phyloP scores from a whole-genome alignment of 2,888 invertebrate genomes.

The Heliconius aoede region DNA sequence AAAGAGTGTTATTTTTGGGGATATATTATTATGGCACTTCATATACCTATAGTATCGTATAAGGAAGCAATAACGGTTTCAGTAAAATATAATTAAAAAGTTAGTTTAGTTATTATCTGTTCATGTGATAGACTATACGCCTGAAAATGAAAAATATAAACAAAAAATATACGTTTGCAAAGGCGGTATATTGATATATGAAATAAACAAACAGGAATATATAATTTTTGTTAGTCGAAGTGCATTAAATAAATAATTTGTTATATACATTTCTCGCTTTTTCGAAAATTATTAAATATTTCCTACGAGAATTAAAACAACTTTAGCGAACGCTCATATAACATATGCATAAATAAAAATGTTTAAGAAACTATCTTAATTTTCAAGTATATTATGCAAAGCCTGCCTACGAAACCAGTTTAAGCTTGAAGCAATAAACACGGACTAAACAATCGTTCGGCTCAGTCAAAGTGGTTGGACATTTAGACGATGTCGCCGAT shows the following conservation, averaged over 20 bases:
- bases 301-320: too few relatives aligned
- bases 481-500: constrained; percentile 77
- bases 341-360: background rate
- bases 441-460: constrained; percentile 59
- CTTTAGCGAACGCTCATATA: too few relatives aligned
- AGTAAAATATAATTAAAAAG: background rate
- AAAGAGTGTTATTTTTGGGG: constrained; percentile 22
- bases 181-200: too few relatives aligned
- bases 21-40: background rate
- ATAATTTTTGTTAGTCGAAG: too few relatives aligned
- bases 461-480: constrained; percentile 73
- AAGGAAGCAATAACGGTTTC: constrained; percentile 3
- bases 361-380: background rate
- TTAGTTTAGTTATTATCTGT: background rate
- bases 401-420: constrained; percentile 37
- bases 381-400: constrained; percentile 9
- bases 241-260: too few relatives aligned
- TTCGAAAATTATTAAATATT: too few relatives aligned
- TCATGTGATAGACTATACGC: background rate
- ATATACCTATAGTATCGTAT: background rate
- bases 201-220: too few relatives aligned
- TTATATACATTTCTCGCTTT: too few relatives aligned
- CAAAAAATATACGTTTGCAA: too few relatives aligned
- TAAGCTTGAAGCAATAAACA: constrained; percentile 40
- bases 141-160: too few relatives aligned